phyloP scores from a whole-genome alignment of 2,888 invertebrate genomes.

The Drosophila pegasa region DNA sequence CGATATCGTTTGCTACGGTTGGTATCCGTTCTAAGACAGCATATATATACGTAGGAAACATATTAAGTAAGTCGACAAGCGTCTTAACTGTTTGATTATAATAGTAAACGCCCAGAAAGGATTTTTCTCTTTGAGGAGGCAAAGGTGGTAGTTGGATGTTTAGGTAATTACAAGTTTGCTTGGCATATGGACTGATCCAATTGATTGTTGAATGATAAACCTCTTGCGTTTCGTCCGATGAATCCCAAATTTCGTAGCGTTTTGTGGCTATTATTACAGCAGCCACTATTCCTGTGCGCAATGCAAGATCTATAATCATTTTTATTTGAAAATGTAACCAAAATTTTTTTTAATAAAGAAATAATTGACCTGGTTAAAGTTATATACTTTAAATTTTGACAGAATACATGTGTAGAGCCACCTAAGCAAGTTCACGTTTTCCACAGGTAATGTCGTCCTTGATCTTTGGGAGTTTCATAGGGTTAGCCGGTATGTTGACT shows the following conservation, averaged over 20 bases:
- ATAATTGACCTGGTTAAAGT: neutral
- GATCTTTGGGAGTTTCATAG: constrained; percentile 43
- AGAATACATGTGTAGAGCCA: constrained; percentile 6
- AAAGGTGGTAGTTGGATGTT: constrained; percentile 56
- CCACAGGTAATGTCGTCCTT: constrained; percentile 63
- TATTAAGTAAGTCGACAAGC: constrained; percentile 40
- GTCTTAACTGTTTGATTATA: constrained; percentile 56
- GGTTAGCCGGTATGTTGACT: neutral
- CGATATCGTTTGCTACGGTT: neutral
- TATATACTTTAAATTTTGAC: constrained; percentile 41
- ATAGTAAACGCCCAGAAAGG: constrained; percentile 52
- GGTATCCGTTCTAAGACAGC: constrained; percentile 39
- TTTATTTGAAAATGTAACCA: neutral
- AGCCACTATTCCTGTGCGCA: constrained; percentile 58
- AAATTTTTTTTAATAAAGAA: neutral
- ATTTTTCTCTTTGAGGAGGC: constrained; percentile 53
- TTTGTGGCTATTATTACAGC: constrained; percentile 53
- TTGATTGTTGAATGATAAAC: constrained; percentile 38
- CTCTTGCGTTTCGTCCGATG: constrained; percentile 39
- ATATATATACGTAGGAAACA: constrained; percentile 41
- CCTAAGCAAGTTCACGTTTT: constrained; percentile 39
- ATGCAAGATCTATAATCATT: constrained; percentile 51
- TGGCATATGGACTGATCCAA: constrained; percentile 40
- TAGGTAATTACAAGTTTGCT: constrained; percentile 37
- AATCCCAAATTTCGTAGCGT: constrained; percentile 55